A percentile compares a stretch with the other conserved stretches of the same genome.
These are phyloP conservation scores for Atta texana DNA, from an alignment of 1,140 invertebrate genomes.

Conservation along the genomic window DNA sequence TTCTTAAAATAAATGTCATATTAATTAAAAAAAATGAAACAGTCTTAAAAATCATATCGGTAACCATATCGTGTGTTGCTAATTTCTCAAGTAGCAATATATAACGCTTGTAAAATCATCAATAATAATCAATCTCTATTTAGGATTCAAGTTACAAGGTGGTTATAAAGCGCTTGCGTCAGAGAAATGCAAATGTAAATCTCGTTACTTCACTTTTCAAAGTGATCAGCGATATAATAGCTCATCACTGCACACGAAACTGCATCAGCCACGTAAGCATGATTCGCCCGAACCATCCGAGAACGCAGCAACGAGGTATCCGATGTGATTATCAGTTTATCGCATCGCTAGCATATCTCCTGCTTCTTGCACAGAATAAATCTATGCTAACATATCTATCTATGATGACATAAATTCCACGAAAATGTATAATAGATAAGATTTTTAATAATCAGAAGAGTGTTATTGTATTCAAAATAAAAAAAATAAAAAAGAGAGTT, in stretches of 20 bases:
- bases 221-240: conserved; percentile 47
- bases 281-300: conserved; percentile 37
- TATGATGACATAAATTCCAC: neutral
- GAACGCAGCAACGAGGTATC: conserved; percentile 38
- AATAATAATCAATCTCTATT: conserved; percentile 42
- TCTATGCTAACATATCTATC: neutral
- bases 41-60: neutral
- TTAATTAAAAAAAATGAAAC: neutral
- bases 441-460: neutral
- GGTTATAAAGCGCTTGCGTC: conserved; percentile 36
- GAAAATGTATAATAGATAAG: neutral
- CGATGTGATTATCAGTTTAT: conserved; percentile 53
- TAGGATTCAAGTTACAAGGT: conserved; percentile 26
- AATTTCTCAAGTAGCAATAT: neutral
- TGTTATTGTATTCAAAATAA: neutral
- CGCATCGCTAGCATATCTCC: conserved; percentile 54
- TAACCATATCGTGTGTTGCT: conserved; percentile 4
- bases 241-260: conserved; percentile 47
- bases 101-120: conserved; percentile 13
- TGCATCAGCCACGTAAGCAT: conserved; percentile 57
- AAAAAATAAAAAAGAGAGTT: neutral
- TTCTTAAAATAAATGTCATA: neutral
- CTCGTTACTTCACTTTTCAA: conserved; percentile 52
- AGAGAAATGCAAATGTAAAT: conserved; percentile 50
- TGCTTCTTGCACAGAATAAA: conserved; percentile 27